Evolutionary conservation across 2,113 vertebrate genomes (phyloP), one percentile per base, ranked within the genome.

Genomic region (Antechinus stuartii): DNA sequence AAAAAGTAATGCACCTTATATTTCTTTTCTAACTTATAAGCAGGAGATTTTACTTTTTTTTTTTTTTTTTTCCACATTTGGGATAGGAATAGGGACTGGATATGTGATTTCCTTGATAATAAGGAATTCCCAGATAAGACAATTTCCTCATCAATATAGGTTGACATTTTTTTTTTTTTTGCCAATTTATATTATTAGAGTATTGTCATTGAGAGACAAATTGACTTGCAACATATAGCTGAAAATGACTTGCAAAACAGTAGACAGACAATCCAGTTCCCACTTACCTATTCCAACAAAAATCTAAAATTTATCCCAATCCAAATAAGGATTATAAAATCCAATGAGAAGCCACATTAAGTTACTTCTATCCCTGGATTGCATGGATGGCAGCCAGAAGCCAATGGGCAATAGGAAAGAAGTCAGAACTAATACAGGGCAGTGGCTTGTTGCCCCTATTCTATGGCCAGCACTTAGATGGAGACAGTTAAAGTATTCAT

Each of bases 121-220:
- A 42, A 16, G n/a, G n/a, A 84, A 42, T n/a, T 23, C 68, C 35
- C 35, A 84, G 68, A 84, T 42, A 19, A 84, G 19, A 19, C 42
- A 84, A 76, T 16, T 84, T 84, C n/a, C 68, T 84, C 19, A 7
- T 19, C n/a, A 42, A 84, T 84, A 16, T 42, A 84, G n/a, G 35
- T 16, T n/a, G 42, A 35, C 68, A 84, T 19, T 47, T 47, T 47
- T 42, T 42, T 42, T 84, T 42, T 84, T 16, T 84, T 19, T 84
- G 68, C 68, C 68, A 42, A 84, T 84, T 84, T 84, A 84, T 84
- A 84, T 84, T 42, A n/a, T 84, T 84, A 84, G 68, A 84, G n/a
- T 42, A 19, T 42, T 84, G 68, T 19, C n/a, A 42, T 42, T 84
- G 68, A 84, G 68, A 84, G 19, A 84, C n/a, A 84, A 84, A 84